Conservation (phyloP, 2,113 vertebrate genomes). For the Pelecanoides urinatrix region DNA sequence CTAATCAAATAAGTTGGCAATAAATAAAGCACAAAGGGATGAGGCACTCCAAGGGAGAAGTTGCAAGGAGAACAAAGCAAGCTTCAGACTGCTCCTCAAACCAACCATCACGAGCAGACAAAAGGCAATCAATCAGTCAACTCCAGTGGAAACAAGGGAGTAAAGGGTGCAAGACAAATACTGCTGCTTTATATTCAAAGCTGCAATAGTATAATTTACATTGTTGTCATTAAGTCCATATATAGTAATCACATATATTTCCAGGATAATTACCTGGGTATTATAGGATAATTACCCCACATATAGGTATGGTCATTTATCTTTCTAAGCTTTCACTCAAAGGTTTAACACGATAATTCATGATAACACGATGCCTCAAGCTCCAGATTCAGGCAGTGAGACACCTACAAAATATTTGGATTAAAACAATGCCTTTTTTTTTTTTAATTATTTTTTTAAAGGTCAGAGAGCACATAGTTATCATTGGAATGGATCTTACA, state of each 20-base stretch:
- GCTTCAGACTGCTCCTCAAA: background rate
- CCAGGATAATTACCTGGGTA: no score
- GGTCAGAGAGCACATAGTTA: background rate
- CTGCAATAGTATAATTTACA: background rate
- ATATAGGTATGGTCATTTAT: background rate
- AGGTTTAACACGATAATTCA: background rate
- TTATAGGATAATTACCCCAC: background rate
- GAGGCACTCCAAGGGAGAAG: background rate
- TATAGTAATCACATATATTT: background rate
- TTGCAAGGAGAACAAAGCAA: background rate
- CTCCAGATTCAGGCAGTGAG: background rate
- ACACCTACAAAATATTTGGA: background rate
- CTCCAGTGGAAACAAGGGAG: background rate
- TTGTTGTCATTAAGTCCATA: background rate
- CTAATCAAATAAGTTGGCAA: slow-evolving; percentile 37
- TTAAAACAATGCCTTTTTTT: background rate
- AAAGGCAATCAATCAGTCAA: background rate
- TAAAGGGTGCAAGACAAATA: background rate
- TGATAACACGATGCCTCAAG: background rate
- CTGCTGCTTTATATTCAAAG: background rate
- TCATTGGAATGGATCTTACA: background rate
- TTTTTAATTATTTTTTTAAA: background rate
- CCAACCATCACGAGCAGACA: background rate
- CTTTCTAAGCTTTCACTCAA: background rate
- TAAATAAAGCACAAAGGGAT: slow-evolving; percentile 19